Evolutionary conservation across 2,888 invertebrate genomes (phyloP).

Genomic region (Mythimna albipuncta): DNA sequence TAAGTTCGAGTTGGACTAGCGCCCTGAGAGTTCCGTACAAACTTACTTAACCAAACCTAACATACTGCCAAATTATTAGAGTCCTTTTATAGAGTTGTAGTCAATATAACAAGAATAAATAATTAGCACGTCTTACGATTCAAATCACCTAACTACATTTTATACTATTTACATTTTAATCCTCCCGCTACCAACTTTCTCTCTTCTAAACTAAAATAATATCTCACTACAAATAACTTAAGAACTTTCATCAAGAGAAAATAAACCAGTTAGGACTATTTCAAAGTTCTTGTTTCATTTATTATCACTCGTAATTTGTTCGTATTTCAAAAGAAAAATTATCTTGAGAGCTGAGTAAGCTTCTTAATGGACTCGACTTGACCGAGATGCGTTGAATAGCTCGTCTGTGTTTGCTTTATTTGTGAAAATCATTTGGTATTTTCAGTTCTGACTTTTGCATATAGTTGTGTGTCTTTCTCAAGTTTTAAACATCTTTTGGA

Average conservation of each 20-base stretch:
- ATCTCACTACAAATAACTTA: slow-evolving; percentile 1
- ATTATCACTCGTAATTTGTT: slow-evolving; percentile 41
- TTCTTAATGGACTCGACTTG: slow-evolving; percentile 18
- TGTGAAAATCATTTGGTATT: slow-evolving; percentile 13
- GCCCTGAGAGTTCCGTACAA: no score
- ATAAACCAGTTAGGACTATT: slow-evolving; percentile 31
- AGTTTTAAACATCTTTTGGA: background rate
- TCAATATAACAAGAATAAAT: background rate
- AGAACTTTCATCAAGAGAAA: slow-evolving; percentile 23
- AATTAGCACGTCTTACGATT: background rate
- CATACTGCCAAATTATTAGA: no score
- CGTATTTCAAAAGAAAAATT: slow-evolving; percentile 37
- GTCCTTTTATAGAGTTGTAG: no score
- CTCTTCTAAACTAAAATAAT: slow-evolving; percentile 13
- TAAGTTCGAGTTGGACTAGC: no score
- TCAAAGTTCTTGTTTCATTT: slow-evolving; percentile 29
- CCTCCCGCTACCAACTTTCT: background rate
- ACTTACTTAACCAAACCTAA: no score
- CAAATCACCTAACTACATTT: background rate
- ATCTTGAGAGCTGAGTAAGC: slow-evolving; percentile 32
- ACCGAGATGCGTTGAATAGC: slow-evolving; percentile 26
- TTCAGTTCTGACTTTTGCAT: slow-evolving; percentile 6
- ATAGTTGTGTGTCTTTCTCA: slow-evolving; percentile 1
- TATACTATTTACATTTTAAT: background rate
- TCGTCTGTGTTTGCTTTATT: slow-evolving; percentile 14